Base-by-base conservation (phyloP, 2,888 invertebrate species). In the Dicyrtoma fusca region DNA sequence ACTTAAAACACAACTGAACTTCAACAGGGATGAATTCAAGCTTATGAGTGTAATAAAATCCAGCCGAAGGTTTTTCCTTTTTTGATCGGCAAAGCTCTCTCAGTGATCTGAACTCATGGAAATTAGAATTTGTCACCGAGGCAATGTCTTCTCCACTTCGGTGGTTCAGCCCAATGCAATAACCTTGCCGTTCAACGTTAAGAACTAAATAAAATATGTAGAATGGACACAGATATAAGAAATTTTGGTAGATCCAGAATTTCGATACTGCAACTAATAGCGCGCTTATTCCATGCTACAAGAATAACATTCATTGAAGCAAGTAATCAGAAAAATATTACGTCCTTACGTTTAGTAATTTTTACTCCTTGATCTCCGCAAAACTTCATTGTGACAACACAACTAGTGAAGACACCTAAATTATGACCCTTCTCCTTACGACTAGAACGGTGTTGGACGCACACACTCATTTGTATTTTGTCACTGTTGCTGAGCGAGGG, bases 401-500 rank as follows among this genome's bases (percentile, higher is more conserved):
- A 68, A 13, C 25, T 53, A 44, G 34, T 25, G 23, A 68, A 55
- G n/a, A 17, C n/a, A 17, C 42, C 55, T 1, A 26, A 1, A 13
- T 51, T 53, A 5, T 14, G 5, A 61, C n/a, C 57, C 19, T 6
- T 34, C 34, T 10, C 6, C 1, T 17, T 42, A 13, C 25, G 23
- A 10, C 21, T 57, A 11, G 34, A 44, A 17, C 66, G 23, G 6
- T 55, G 17, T 19, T 68, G 55, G 1, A 68, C 42, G 42, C 68
- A 68, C 19, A 68, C 68, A 42, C 42, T 34, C 68, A 68, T 57
- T 55, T 68, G 68, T 17, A 68, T 45, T 42, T 57, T 42, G 34
- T 66, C 62, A 1, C 26, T 19, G 26, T 23, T 47, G 10, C 47
- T 34, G n/a, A 21, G 17, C 25, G 57, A 21, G 5, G 57, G 57